Base-by-base conservation (phyloP, 2,888 invertebrate species). In the Sesia bembeciformis region DNA sequence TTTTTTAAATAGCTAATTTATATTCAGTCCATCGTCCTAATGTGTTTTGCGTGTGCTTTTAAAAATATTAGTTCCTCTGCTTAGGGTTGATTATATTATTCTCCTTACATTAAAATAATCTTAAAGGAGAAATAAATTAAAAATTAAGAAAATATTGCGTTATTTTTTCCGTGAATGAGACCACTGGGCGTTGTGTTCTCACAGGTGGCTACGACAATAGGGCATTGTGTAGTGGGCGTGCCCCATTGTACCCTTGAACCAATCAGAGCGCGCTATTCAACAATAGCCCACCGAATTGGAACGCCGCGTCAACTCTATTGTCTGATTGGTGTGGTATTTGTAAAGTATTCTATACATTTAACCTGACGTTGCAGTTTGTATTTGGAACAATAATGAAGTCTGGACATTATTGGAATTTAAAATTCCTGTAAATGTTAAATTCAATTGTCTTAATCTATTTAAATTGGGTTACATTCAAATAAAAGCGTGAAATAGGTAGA, bases 231-330 rank as follows among this genome's bases (percentile, higher is more conserved):
- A 63, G 81, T 75, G 73, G 88, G 88, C 88, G 88, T 82, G 79
- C 74, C 76, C 84, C 85, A 88, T 89, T 89, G 88, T 87, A 68
- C 72, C 74, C 67, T 66, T 66, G 78, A 64, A 64, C 88, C 88
- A 89, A 89, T 87, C 75, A 72, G 69, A 64, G 67, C 67, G 68
- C 68, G 49, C 67, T 64, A 64, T 74, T 77, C 78, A 85, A 89
- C 88, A 89, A 89, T 89, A 88, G 85, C 84, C 74, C 79, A 77
- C 84, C 85, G 85, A 85, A 86, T 84, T 83, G 86, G 81, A 82
- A 83, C 79, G 77, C 77, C 64, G 68, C 72, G 72, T 74, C 70
- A 71, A 61, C 64, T 81, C 86, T 87, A 88, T 88, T 87, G 88
- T 86, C 67, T 75, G 78, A 77, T 80, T 77, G 78, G 78, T 76